Evolutionary conservation across 2,888 invertebrate species (phyloP).

Genomic region (Ectemnius cavifrons): DNA sequence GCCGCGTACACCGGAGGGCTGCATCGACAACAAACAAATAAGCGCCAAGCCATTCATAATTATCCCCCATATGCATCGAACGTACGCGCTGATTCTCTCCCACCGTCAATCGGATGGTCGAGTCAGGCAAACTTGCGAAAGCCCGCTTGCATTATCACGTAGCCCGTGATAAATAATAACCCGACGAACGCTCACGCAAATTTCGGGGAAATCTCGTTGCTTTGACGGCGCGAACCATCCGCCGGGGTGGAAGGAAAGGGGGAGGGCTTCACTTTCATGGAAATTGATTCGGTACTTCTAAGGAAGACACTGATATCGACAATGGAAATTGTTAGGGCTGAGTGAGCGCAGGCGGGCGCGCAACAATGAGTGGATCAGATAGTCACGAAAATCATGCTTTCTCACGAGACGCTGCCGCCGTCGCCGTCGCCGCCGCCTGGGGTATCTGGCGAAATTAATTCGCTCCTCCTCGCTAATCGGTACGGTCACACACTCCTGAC

Average conservation of each 20-base stretch:
- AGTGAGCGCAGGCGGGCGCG: no score
- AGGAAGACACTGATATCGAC: no score
- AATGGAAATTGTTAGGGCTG: no score
- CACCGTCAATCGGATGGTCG: conserved; percentile 15
- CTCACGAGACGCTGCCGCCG: conserved; percentile 38
- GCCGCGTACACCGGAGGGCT: background rate
- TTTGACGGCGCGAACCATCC: background rate
- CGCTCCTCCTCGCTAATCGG: conserved; percentile 51
- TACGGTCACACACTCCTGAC: conserved; percentile 35
- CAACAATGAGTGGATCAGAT: background rate
- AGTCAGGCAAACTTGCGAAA: background rate
- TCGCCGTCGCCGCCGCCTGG: conserved; percentile 9
- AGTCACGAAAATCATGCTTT: conserved; percentile 36
- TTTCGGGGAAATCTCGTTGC: background rate
- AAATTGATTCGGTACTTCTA: no score
- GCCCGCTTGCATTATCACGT: background rate
- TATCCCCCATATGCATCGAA: conserved; percentile 6
- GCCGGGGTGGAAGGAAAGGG: background rate
- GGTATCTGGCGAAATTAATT: conserved; percentile 54
- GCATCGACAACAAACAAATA: background rate
- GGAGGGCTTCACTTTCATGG: no score
- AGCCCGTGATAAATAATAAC: background rate
- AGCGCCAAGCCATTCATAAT: conserved; percentile 17
- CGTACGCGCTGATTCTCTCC: conserved; percentile 5
- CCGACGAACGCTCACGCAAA: background rate